These are phyloP conservation scores for Teleogryllus occipitalis DNA, from an alignment of 1,140 invertebrate genomes.

Conservation along the genomic window DNA sequence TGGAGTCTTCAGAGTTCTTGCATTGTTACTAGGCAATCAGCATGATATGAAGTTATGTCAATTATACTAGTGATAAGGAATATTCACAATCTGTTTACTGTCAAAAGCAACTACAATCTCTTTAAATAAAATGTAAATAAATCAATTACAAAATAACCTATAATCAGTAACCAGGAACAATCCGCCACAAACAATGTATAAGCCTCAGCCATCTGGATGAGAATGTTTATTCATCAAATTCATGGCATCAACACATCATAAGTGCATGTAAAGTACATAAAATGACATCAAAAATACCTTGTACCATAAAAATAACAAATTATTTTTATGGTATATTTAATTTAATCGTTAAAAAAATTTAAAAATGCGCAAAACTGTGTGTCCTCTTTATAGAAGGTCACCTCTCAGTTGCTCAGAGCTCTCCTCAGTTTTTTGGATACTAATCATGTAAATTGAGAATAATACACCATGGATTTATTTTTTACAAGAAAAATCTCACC, in stretches of 20 bases:
- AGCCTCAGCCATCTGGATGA: constrained; percentile 13
- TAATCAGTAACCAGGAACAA: not conserved
- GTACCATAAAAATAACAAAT: not conserved
- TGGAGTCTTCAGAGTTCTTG: too few species aligned
- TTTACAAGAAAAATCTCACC: not conserved
- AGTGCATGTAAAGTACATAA: not conserved
- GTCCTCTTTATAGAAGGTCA: constrained; percentile 17
- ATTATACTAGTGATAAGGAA: too few species aligned
- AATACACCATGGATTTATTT: not conserved
- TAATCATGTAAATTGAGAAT: not conserved
- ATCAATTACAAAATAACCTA: not conserved
- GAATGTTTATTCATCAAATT: not conserved
- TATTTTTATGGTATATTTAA: not conserved
- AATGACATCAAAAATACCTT: not conserved
- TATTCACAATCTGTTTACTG: too few species aligned
- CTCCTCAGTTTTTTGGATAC: constrained; percentile 17
- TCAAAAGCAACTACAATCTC: not conserved
- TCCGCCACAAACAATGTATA: not conserved
- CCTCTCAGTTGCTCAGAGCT: constrained; percentile 13
- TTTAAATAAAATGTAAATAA: not conserved
- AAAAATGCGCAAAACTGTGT: constrained; percentile 12
- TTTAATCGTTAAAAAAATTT: not conserved
- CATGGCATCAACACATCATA: not conserved
- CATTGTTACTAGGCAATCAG: too few species aligned
- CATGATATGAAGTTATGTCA: too few species aligned